Evolutionary conservation across 2,797 vertebrate species (phyloP).

Genomic region (Cetoscarus ocellatus): DNA sequence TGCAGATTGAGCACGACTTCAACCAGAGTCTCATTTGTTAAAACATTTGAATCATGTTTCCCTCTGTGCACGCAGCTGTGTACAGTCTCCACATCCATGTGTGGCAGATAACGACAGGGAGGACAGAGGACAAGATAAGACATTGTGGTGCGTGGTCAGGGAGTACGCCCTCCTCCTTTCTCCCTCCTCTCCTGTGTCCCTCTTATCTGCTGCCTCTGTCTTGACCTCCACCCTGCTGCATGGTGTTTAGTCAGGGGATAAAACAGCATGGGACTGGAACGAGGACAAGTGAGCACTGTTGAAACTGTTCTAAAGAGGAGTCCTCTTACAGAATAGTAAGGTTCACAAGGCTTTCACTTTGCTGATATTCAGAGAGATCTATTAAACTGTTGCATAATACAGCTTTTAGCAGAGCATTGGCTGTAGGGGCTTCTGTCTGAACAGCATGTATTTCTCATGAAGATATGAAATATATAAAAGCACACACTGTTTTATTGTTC

Average conservation of each 20-base stretch:
- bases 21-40: constrained; percentile 12
- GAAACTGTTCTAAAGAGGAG: constrained; percentile 25
- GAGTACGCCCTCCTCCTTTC: constrained; percentile 68
- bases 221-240: constrained; percentile 76
- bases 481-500: not conserved
- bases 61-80: constrained; percentile 39
- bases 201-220: constrained; percentile 75
- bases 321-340: constrained; percentile 26
- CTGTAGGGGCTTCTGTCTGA: not conserved
- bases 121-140: constrained; percentile 81
- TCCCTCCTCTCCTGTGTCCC: constrained; percentile 60
- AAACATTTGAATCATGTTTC: constrained; percentile 19
- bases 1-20: constrained; percentile 1
- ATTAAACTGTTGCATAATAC: constrained; percentile 11
- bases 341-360: constrained; percentile 11
- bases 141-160: constrained; percentile 69
- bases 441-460: not conserved
- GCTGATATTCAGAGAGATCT: not conserved
- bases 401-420: not conserved
- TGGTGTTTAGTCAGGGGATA: constrained; percentile 58
- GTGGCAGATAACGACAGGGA: constrained; percentile 68
- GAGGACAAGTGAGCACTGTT: constrained; percentile 51
- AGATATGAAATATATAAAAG: constrained; percentile 2
- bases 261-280: constrained; percentile 53
- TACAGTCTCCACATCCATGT: constrained; percentile 52